Base-by-base conservation (phyloP, 2,113 vertebrate species). In the Silurus meridionalis region DNA sequence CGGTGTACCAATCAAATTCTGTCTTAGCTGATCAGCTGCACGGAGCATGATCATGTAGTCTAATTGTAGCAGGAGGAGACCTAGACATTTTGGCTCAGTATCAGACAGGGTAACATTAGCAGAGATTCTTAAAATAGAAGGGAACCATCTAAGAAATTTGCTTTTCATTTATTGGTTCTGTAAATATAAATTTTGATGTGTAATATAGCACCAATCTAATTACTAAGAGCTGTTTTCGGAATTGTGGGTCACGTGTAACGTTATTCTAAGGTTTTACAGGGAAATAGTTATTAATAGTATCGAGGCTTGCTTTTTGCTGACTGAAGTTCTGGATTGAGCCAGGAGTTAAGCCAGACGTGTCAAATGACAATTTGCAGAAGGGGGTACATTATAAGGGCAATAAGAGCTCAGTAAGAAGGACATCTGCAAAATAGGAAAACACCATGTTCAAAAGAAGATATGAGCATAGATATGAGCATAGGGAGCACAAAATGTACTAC, bases 341-440 rank as follows among this genome's bases (percentile, higher is more conserved):
- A 75, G 23, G 71, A 25, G 28, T 74, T 14, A 61, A 79, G 4
- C 57, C 15, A 75, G 57, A 28, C 37, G 55, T 84, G 25, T 89
- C 77, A 78, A 58, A 48, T 86, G 52, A 84, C 10, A 67, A 72
- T 74, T 53, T 64, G 52, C 57, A 52, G 64, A 55, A 80, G 28
- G 55, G 64, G 67, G 57, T 8, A 48, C 71, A 48, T 48, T 50
- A 21, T 52, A 52, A 52, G 14, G 28, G 86, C 58, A 83, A 75
- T 74, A 60, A 83, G 46, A 87, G 84, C 86, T 88, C 60, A 9
- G 78, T 79, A 79, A 84, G 80, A 89, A 89, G 82, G 69, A 37
- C 87, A 88, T 92, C 72, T 23, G 7, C 21, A 69, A 57, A 79
- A 83, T 85, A n/a, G 52, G 69, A 91, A 37, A 89, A 93, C 89